Base-by-base conservation (phyloP, 2,113 vertebrate species). In the Rhabdornis inornatus region DNA sequence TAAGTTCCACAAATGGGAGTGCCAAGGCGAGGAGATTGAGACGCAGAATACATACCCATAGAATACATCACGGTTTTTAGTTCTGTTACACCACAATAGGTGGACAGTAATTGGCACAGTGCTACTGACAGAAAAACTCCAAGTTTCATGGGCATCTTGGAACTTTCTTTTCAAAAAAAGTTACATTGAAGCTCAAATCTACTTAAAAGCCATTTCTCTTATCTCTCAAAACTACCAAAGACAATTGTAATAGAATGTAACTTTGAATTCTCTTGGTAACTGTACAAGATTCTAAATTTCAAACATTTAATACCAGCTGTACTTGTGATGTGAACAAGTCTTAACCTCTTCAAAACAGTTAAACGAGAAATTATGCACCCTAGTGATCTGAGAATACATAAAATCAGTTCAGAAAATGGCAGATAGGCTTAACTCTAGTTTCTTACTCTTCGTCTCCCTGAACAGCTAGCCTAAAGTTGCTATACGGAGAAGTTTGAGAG, bases 21-120 rank as follows among this genome's bases (percentile, higher is more conserved):
- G 2, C 5, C 50, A n/a, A 1, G 1, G 39, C 18, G 12, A 69
- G 16, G 17, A 45, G 21, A 60, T 0, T 21, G 20, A 79, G 31
- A 82, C 15, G 6, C 5, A 71, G 28, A 49, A 45, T 21, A 65
- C 5, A 11, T 3, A 50, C 1, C 3, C 1, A 14, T 1, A 55
- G 33, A 75, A 75, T 19, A 53, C 44, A 68, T 23, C 2, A 12
- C 3, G 0, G 4, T 44, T 65, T 69, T 40, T 28, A 30, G 4
- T 69, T 83, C 50, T 45, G 21, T 53, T 57, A 37, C 10, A 57
- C 9, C 7, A 1, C 17, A 68, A 8, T 6, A 69, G 17, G 7
- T 18, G n/a, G 90, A 37, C 22, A 57, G 71, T 60, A 25, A 53
- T 4, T 61, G 40, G 21, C 39, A 82, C 24, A 31, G n/a, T 23